These are phyloP conservation scores for Enteromius viviparus DNA, from an alignment of 2,797 vertebrate species.

Conservation along the genomic window DNA sequence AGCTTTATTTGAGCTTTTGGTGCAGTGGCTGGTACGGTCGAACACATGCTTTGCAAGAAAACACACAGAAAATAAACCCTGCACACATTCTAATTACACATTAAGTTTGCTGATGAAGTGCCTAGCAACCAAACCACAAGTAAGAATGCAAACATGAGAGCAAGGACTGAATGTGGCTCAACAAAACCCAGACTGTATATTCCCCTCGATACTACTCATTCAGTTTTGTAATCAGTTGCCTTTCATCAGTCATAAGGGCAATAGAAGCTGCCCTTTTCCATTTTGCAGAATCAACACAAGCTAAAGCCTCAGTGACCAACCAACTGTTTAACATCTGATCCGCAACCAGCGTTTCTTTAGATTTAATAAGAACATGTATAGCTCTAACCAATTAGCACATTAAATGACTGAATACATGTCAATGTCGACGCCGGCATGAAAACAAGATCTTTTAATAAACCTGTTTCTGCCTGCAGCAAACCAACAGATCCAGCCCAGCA, in stretches of 20 bases:
- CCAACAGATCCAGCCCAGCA: slow-evolving; percentile 34
- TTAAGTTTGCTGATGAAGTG: slow-evolving; percentile 32
- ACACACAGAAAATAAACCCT: slow-evolving; percentile 18
- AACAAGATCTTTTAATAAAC: slow-evolving; percentile 38
- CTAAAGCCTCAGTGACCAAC: neutral
- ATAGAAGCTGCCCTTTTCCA: slow-evolving; percentile 25
- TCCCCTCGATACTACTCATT: slow-evolving; percentile 36
- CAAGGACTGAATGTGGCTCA: slow-evolving; percentile 12
- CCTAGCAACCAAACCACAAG: slow-evolving; percentile 36
- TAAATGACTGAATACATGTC: slow-evolving; percentile 11
- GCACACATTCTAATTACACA: slow-evolving; percentile 37
- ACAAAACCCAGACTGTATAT: slow-evolving; percentile 19
- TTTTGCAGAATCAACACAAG: slow-evolving; percentile 18
- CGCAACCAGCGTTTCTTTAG: neutral
- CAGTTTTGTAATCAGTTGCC: slow-evolving; percentile 32
- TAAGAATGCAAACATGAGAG: slow-evolving; percentile 9
- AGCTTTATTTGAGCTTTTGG: neutral
- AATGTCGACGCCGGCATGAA: slow-evolving; percentile 6
- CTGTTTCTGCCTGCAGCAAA: slow-evolving; percentile 18
- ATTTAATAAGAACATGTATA: slow-evolving; percentile 4
- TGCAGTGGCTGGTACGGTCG: neutral
- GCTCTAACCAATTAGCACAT: slow-evolving; percentile 23
- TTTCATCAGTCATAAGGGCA: slow-evolving; percentile 23
- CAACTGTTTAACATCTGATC: neutral
- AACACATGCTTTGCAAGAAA: neutral